Percentiles rank a stretch among this genome's conserved stretches.
phyloP scores from a whole-genome alignment of 1,140 invertebrate species.

The Samia ricini region DNA sequence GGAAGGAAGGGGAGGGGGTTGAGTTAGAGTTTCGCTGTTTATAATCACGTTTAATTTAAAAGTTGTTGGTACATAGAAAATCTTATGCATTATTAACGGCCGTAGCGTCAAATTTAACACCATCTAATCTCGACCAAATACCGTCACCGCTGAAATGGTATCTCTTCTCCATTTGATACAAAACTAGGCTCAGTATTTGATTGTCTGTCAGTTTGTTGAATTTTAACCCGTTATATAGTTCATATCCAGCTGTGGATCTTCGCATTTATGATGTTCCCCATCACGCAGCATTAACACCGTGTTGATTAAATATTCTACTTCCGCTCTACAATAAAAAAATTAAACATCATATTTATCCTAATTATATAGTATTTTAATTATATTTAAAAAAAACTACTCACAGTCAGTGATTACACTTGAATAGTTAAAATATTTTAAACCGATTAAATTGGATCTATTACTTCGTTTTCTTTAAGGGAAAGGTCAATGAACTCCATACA shows the following conservation, averaged over 20 bases:
- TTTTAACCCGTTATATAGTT: constrained; percentile 46
- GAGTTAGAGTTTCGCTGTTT: neutral
- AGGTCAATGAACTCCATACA: too few relatives aligned
- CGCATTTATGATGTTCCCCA: neutral
- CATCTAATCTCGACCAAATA: constrained; percentile 50
- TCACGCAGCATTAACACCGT: constrained; percentile 34
- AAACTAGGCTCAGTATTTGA: constrained; percentile 59
- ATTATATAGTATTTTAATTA: too few relatives aligned
- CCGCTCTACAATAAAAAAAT: constrained; percentile 28
- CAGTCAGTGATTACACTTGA: too few relatives aligned
- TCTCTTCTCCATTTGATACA: constrained; percentile 68
- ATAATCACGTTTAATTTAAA: neutral
- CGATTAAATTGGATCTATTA: too few relatives aligned
- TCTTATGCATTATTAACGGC: neutral
- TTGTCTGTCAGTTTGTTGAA: constrained; percentile 42
- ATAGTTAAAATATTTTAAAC: too few relatives aligned
- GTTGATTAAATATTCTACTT: constrained; percentile 44
- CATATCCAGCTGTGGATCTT: constrained; percentile 16
- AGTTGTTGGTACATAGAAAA: neutral
- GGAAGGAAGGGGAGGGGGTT: too few relatives aligned
- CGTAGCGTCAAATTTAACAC: constrained; percentile 23
- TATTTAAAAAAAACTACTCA: too few relatives aligned
- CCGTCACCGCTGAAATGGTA: constrained; percentile 70
- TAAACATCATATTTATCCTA: neutral
- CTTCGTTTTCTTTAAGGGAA: too few relatives aligned